phyloP scores from a whole-genome alignment of 1,140 invertebrate genomes.

The Uloborus diversus region DNA sequence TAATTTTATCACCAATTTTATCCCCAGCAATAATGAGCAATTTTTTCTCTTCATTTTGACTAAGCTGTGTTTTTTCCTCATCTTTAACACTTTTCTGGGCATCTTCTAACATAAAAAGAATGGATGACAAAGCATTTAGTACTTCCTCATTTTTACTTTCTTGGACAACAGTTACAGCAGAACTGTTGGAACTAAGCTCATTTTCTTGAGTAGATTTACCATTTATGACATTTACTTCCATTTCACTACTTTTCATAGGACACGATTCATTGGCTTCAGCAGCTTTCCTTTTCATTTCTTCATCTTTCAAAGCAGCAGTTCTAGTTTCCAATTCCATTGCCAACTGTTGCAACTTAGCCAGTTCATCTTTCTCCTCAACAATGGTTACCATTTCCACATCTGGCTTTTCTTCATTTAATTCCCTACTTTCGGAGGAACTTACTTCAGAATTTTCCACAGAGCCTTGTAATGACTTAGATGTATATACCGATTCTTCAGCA shows the following conservation, averaged over 20 bases:
- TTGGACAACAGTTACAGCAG: background rate
- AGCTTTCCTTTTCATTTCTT: background rate
- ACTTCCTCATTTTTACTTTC: background rate
- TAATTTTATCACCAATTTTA: too few species aligned
- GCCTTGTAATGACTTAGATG: background rate
- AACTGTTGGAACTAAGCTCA: background rate
- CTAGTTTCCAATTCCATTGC: constrained; percentile 25
- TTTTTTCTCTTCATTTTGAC: too few species aligned
- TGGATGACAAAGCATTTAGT: background rate
- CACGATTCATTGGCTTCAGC: background rate
- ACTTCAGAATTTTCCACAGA: background rate
- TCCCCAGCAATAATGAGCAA: too few species aligned
- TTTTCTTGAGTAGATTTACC: background rate
- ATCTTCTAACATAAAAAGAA: background rate
- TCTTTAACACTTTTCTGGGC: too few species aligned
- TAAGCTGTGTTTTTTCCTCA: too few species aligned
- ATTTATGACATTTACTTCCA: background rate
- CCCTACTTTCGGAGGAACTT: background rate
- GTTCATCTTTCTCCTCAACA: constrained; percentile 17
- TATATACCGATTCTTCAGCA: constrained; percentile 41
- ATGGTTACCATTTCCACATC: background rate
- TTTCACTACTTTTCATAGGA: background rate
- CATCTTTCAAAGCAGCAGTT: constrained; percentile 17
- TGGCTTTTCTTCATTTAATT: background rate
- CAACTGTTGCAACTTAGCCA: background rate